Evolutionary conservation across 2,888 invertebrate genomes (phyloP), one percentile per base, ranked within the genome.

Genomic region (Acanthoscelides obtectus): DNA sequence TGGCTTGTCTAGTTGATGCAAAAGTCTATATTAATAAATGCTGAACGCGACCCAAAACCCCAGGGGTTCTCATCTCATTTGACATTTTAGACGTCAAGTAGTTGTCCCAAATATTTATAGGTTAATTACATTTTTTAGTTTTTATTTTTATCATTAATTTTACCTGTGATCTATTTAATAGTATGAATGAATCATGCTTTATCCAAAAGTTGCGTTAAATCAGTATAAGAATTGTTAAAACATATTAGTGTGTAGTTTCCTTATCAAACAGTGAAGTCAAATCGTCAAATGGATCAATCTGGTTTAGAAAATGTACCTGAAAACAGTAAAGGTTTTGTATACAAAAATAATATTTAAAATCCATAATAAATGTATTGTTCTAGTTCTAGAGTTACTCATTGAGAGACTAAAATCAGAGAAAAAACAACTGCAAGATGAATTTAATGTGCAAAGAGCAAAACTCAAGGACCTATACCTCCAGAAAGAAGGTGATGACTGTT

Each of bases 381-480:
- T 70, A 81, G 81, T 77, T 72, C 72, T 77, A 45, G 75, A 77
- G 75, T 73, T 63, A 72, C 79, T 77, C 78, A 79, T 84, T 71
- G 71, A 78, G 69, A 74, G 81, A 75, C 75, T 84, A 69, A 88
- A 90, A 79, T 79, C 82, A 20, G 90, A 92, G 81, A 92, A 92
- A 79, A 87, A 88, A 77, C 89, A 91, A 81, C 89, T 94, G 82
- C 92, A 93, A 81, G 93, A 92, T 78, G 95, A 97, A 84, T 98
- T 96, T 87, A 94, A 97, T 83, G 87, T 90, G 74, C 97, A 97
- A 85, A 89, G 97, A 79, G 97, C 96, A 64, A 94, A 94, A 88
- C 92, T 98, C 89, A 97, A 95, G 88, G 96, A 96, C 81, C 87
- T 98, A 72, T 97, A 93, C 87, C 89, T 97, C 80, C 95, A 96